Evolutionary conservation across 1,140 invertebrate species (phyloP).

Genomic region (Pseudoatta argentina): DNA sequence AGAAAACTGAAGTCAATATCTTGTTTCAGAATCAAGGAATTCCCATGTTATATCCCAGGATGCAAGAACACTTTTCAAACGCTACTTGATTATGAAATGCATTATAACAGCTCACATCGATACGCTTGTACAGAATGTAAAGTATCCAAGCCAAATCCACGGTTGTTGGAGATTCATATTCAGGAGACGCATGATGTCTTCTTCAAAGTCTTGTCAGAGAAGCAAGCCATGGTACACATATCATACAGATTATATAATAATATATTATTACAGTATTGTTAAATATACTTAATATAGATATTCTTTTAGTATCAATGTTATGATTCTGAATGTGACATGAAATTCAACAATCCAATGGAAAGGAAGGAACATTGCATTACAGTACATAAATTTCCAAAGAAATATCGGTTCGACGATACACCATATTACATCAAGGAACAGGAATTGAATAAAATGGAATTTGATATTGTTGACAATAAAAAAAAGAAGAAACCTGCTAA

Average conservation of each 20-base stretch:
- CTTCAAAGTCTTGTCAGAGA: conserved; percentile 88
- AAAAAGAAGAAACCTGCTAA: conserved; percentile 56
- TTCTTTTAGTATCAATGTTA: conserved; percentile 89
- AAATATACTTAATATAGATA: conserved; percentile 62
- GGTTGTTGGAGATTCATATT: conserved; percentile 90
- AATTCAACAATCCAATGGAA: conserved; percentile 86
- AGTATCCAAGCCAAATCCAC: conserved; percentile 88
- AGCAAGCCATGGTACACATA: conserved; percentile 88
- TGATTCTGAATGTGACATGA: conserved; percentile 88
- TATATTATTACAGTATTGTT: neutral
- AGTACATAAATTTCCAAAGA: conserved; percentile 89
- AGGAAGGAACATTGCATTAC: conserved; percentile 88
- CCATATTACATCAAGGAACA: conserved; percentile 69
- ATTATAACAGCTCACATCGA: conserved; percentile 86
- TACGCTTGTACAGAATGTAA: conserved; percentile 87
- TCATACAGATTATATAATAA: conserved; percentile 9
- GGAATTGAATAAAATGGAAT: conserved; percentile 70
- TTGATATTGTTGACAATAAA: conserved; percentile 50
- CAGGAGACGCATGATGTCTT: conserved; percentile 90
- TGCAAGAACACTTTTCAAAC: conserved; percentile 83
- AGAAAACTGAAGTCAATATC: conserved; percentile 33
- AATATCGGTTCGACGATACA: conserved; percentile 88
- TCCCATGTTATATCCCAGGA: conserved; percentile 82
- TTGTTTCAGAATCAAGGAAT: conserved; percentile 82
- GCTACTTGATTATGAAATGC: conserved; percentile 85